Evolutionary conservation across 2,888 invertebrate species (phyloP).

Genomic region (Eupithecia abbreviata): DNA sequence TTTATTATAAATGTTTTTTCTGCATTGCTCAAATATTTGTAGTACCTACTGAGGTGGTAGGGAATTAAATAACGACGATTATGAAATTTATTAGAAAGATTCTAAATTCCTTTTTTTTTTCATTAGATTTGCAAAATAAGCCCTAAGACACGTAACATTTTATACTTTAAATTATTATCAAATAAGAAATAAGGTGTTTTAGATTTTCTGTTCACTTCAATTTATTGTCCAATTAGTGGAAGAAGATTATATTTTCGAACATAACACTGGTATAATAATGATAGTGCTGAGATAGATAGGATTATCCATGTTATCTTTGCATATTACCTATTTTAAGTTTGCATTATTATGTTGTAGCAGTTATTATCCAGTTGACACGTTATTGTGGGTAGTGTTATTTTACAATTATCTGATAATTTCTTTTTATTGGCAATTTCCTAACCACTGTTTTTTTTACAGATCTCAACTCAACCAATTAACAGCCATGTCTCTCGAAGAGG

Average conservation of each 20-base stretch:
- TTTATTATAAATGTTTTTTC: not conserved
- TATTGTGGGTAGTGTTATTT: not conserved
- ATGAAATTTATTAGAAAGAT: no score
- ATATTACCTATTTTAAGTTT: not conserved
- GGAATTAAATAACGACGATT: no score
- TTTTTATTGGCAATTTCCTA: not conserved
- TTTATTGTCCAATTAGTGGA: no score
- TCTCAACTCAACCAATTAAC: constrained; percentile 53
- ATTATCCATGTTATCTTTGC: not conserved
- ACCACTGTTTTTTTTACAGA: constrained; percentile 55
- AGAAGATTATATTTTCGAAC: no score
- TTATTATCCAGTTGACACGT: not conserved
- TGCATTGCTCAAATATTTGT: not conserved
- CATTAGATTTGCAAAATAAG: no score
- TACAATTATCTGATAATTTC: not conserved
- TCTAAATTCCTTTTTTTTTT: no score
- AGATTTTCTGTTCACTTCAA: no score
- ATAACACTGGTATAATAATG: not conserved
- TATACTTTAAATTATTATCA: no score
- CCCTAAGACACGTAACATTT: no score
- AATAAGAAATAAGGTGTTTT: no score
- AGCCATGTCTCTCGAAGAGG: constrained; percentile 81
- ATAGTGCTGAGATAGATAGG: not conserved
- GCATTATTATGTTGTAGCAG: not conserved
- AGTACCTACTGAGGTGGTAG: not conserved